These are phyloP conservation scores for Diachrysia chrysitis DNA, from an alignment of 2,888 invertebrate genomes.

Conservation along the genomic window DNA sequence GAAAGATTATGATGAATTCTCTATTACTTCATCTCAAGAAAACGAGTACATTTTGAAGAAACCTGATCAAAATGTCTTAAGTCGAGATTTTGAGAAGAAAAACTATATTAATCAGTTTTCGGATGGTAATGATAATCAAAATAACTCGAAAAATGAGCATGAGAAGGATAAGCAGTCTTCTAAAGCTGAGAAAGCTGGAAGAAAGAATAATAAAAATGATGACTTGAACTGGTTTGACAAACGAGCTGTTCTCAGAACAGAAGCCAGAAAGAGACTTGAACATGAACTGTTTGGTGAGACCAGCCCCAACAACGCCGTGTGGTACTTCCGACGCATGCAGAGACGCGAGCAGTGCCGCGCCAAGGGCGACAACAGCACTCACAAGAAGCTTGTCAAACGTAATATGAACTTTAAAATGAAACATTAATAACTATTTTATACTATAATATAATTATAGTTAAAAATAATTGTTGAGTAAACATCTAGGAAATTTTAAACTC, in stretches of 20 bases:
- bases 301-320: constrained; percentile 76
- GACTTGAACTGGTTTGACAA: constrained; percentile 79
- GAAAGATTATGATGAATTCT: constrained; percentile 80
- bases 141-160: constrained; percentile 22
- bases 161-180: constrained; percentile 34
- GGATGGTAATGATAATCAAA: constrained; percentile 56
- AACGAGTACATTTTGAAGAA: constrained; percentile 65
- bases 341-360: constrained; percentile 83
- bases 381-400: constrained; percentile 74
- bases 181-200: constrained; percentile 45
- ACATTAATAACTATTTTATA: constrained; percentile 61
- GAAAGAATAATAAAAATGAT: constrained; percentile 60
- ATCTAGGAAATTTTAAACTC: constrained; percentile 35
- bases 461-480: constrained; percentile 24
- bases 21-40: constrained; percentile 70
- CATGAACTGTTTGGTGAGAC: constrained; percentile 77
- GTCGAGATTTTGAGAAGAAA: constrained; percentile 61
- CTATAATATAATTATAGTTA: constrained; percentile 29
- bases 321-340: constrained; percentile 86
- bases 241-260: constrained; percentile 73
- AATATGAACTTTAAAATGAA: constrained; percentile 82
- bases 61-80: constrained; percentile 62
- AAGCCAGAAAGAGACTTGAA: constrained; percentile 79
- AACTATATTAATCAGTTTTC: constrained; percentile 63
- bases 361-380: constrained; percentile 77